Conservation (phyloP, 2,113 vertebrate genomes). For the Tragulus kanchil region DNA sequence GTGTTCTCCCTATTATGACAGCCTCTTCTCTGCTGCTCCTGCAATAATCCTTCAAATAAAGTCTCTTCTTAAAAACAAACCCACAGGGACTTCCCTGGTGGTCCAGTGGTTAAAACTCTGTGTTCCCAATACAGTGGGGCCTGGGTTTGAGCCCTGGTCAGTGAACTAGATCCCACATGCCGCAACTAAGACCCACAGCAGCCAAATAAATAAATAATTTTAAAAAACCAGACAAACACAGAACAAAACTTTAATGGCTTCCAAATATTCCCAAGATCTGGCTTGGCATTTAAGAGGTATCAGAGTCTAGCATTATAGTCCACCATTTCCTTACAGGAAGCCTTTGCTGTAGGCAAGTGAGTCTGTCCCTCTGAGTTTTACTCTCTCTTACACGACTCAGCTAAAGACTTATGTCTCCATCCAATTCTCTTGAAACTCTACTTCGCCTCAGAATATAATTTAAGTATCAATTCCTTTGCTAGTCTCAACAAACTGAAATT, state of each 20-base stretch:
- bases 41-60: not conserved
- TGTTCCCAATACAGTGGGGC: no score
- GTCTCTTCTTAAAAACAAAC: conserved; percentile 21
- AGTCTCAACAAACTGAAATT: conserved; percentile 18
- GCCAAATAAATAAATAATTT: no score
- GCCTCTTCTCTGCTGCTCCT: not conserved
- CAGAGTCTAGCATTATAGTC: not conserved
- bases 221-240: not conserved
- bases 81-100: no score
- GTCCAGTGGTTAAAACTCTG: no score
- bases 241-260: not conserved
- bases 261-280: not conserved
- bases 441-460: not conserved
- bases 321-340: not conserved
- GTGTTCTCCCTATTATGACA: not conserved
- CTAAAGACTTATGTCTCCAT: not conserved
- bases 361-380: not conserved
- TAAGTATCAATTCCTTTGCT: not conserved
- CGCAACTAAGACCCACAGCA: no score
- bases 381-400: not conserved
- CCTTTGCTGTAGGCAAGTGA: not conserved
- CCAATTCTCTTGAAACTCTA: not conserved
- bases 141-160: no score
- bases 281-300: not conserved
- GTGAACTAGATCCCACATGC: no score